phyloP scores from a whole-genome alignment of 2,888 invertebrate species.

The Hyppa rectilinea region DNA sequence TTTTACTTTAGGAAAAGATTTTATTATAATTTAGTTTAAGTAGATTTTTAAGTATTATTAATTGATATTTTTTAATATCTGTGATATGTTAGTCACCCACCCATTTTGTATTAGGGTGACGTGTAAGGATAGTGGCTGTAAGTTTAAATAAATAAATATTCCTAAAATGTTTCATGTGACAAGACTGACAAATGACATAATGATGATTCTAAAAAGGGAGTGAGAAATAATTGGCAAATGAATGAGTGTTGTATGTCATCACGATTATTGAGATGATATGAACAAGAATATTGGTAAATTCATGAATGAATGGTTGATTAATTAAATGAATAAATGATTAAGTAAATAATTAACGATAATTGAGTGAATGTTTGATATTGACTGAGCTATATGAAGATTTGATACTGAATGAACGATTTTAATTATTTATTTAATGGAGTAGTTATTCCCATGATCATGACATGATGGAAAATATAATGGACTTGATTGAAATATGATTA shows the following conservation, averaged over 20 bases:
- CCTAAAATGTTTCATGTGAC: background rate
- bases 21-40: too few species aligned
- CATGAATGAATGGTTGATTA: background rate
- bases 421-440: background rate
- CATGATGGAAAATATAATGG: too few species aligned
- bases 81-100: too few species aligned
- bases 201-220: background rate
- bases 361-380: background rate
- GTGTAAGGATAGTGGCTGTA: too few species aligned
- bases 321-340: background rate
- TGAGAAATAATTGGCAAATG: background rate
- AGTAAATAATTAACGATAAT: background rate
- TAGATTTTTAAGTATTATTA: too few species aligned
- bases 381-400: background rate
- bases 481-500: background rate
- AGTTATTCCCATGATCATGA: background rate
- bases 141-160: too few species aligned
- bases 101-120: too few species aligned
- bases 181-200: background rate
- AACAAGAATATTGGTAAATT: background rate
- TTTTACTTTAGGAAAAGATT: too few species aligned
- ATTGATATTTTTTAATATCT: too few species aligned
- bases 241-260: too few species aligned
- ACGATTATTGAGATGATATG: too few species aligned
- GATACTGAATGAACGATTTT: background rate